Evolutionary conservation across 2,113 vertebrate species (phyloP).

Genomic region (Pseudorasbora parva): DNA sequence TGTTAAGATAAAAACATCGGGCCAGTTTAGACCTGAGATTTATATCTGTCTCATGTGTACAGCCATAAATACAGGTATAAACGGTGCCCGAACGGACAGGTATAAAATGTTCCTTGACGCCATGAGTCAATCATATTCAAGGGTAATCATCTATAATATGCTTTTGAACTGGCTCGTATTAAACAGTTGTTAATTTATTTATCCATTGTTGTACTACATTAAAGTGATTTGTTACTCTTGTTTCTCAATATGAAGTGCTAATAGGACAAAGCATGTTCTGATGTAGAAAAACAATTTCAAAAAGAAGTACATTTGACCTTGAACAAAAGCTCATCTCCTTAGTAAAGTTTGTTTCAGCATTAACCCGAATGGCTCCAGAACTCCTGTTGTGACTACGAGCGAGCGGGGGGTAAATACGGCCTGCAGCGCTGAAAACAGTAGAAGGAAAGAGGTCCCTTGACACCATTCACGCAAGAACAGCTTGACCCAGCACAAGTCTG

Average conservation of each 20-base stretch:
- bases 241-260: neutral
- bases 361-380: neutral
- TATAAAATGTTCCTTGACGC: too few relatives aligned
- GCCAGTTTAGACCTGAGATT: neutral
- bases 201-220: neutral
- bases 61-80: neutral
- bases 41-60: neutral
- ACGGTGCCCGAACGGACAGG: neutral
- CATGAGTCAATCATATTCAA: neutral
- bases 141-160: neutral
- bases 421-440: neutral
- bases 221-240: neutral
- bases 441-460: slow-evolving; percentile 6
- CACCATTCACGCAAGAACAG: slow-evolving; percentile 30
- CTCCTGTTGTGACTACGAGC: neutral
- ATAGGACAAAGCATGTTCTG: neutral
- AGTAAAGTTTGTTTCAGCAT: neutral
- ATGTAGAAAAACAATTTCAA: neutral
- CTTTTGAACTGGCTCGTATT: neutral
- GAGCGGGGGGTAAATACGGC: neutral
- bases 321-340: neutral
- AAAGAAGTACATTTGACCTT: neutral
- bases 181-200: neutral
- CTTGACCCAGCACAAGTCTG: slow-evolving; percentile 42
- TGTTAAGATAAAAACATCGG: neutral